Conservation (phyloP, 2,113 vertebrate genomes). For the Corvus cornix region DNA sequence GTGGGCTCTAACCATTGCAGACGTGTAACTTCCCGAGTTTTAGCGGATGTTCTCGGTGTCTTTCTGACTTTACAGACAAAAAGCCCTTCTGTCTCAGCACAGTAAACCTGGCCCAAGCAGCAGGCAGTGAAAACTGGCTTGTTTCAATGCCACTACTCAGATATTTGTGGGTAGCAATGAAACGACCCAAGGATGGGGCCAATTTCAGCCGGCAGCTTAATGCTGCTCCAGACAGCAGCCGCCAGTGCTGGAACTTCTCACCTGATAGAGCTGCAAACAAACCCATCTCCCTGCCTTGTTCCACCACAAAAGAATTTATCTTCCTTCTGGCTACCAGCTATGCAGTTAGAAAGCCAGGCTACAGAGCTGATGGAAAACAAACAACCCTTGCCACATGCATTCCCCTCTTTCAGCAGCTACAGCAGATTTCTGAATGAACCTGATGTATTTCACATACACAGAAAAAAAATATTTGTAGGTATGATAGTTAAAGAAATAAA, state of each 20-base stretch:
- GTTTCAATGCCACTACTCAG: neutral
- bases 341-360: neutral
- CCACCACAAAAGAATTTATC: neutral
- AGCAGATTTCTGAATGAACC: neutral
- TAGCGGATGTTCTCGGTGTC: neutral
- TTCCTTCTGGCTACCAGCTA: neutral
- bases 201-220: neutral
- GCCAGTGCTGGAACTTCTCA: neutral
- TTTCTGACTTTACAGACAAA: neutral
- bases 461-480: neutral
- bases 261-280: neutral
- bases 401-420: neutral
- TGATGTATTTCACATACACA: accelerated
- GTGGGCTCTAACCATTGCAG: neutral
- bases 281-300: accelerated
- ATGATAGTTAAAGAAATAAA: neutral
- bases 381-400: neutral
- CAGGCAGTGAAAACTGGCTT: neutral
- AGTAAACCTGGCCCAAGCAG: neutral
- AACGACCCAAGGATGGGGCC: neutral
- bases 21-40: accelerated
- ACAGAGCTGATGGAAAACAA: neutral
- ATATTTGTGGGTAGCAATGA: neutral
- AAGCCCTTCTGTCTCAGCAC: constrained; percentile 3
- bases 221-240: neutral